Evolutionary conservation across 2,113 vertebrate species (phyloP).

Genomic region (Tretioscincus oriximinensis): DNA sequence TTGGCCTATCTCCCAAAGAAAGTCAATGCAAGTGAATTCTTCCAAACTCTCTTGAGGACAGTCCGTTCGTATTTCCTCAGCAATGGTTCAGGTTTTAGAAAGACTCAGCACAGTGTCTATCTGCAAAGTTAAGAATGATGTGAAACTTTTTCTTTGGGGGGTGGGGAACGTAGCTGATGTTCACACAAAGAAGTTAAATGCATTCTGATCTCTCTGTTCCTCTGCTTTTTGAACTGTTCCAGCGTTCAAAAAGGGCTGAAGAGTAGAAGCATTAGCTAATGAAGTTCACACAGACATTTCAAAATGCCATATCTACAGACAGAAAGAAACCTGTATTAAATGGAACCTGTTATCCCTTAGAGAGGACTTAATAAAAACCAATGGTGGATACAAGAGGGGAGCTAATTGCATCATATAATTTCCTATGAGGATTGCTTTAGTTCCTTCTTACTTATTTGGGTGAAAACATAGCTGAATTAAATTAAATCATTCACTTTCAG

Average conservation of each 20-base stretch:
- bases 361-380: neutral
- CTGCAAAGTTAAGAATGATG: neutral
- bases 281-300: slow-evolving; percentile 1
- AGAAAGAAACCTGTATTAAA: neutral
- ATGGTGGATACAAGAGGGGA: neutral
- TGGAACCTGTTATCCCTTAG: neutral
- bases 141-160: neutral
- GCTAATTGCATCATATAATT: neutral
- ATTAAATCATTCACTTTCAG: neutral
- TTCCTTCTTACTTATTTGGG: neutral
- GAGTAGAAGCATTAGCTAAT: neutral
- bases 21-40: neutral
- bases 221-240: neutral
- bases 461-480: neutral
- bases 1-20: neutral
- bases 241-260: neutral
- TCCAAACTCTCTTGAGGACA: neutral
- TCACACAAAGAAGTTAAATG: neutral
- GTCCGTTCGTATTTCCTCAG: neutral
- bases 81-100: neutral
- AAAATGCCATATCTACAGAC: neutral
- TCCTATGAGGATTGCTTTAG: neutral
- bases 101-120: neutral
- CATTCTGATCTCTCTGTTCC: neutral
- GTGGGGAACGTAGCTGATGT: neutral